Percentiles rank a stretch among this genome's conserved stretches.
These are phyloP conservation scores for Promerops cafer DNA, from an alignment of 2,113 vertebrate genomes.

Conservation along the genomic window DNA sequence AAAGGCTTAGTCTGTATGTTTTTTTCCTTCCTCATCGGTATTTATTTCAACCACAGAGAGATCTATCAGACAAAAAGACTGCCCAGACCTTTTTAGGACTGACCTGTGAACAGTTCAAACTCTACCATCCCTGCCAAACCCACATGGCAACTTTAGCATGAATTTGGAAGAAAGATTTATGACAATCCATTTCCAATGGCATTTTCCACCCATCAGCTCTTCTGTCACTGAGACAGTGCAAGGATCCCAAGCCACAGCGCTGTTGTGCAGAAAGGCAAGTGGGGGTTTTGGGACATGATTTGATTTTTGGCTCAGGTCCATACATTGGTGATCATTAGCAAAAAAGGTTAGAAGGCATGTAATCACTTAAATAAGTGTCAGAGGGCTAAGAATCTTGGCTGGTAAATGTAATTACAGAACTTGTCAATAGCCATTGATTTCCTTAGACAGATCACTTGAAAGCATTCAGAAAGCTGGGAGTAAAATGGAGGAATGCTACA, in stretches of 20 bases:
- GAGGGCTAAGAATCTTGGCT: conserved; percentile 53
- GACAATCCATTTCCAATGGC: not conserved
- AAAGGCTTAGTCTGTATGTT: not conserved
- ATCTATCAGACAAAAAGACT: not conserved
- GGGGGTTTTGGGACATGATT: not conserved
- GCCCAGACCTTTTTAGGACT: not conserved
- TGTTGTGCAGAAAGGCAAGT: not conserved
- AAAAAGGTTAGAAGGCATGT: conserved; percentile 2
- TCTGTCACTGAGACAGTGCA: not conserved
- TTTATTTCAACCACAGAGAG: not conserved
- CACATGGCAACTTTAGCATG: not conserved
- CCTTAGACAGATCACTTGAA: conserved; percentile 17
- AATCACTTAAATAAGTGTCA: not conserved
- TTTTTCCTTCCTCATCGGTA: not conserved
- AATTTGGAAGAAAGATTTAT: not conserved
- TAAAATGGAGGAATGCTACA: not conserved
- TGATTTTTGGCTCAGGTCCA: conserved; percentile 6
- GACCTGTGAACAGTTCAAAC: not conserved
- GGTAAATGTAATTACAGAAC: conserved; percentile 72
- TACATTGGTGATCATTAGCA: conserved; percentile 10
- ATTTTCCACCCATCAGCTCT: not conserved
- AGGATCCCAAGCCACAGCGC: not conserved
- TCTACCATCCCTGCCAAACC: not conserved
- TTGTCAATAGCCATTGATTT: conserved; percentile 71
- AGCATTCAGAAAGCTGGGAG: not conserved